Percentiles rank a stretch among this genome's conserved stretches.
Conservation (phyloP, 2,113 vertebrate species). For the Cygnus buccinator region DNA sequence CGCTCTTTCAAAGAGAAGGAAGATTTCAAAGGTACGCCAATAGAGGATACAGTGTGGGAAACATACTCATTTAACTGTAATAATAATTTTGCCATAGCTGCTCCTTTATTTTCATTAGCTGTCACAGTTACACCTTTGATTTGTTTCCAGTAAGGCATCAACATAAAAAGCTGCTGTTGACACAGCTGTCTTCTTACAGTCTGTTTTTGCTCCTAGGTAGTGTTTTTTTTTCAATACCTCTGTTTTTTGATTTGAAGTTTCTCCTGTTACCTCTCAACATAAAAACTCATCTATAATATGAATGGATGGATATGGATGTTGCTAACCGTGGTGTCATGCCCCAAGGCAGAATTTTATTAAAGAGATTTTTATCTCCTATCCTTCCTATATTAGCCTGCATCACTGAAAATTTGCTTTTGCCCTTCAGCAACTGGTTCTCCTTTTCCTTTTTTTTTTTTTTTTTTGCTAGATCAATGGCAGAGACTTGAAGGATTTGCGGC, state of each 20-base stretch:
- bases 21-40: neutral
- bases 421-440: neutral
- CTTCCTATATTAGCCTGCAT: neutral
- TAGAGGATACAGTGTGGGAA: neutral
- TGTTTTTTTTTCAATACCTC: neutral
- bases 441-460: neutral
- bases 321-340: neutral
- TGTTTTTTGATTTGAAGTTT: neutral
- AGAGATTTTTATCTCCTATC: neutral
- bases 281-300: neutral
- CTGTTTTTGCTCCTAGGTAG: neutral
- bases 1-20: neutral
- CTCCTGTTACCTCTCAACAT: neutral
- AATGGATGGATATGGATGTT: neutral
- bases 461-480: slow-evolving; percentile 87
- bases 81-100: neutral
- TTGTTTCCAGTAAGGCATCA: slow-evolving; percentile 16
- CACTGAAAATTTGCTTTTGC: neutral
- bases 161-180: neutral
- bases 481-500: slow-evolving; percentile 82
- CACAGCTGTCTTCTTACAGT: neutral
- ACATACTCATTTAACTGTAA: neutral
- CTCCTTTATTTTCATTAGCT: slow-evolving; percentile 12
- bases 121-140: neutral
- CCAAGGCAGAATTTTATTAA: neutral